A percentile compares a stretch with the other conserved stretches of the same genome.
These are phyloP conservation scores for Ivindomyrus marchei DNA, from an alignment of 2,113 vertebrate species.

Conservation along the genomic window DNA sequence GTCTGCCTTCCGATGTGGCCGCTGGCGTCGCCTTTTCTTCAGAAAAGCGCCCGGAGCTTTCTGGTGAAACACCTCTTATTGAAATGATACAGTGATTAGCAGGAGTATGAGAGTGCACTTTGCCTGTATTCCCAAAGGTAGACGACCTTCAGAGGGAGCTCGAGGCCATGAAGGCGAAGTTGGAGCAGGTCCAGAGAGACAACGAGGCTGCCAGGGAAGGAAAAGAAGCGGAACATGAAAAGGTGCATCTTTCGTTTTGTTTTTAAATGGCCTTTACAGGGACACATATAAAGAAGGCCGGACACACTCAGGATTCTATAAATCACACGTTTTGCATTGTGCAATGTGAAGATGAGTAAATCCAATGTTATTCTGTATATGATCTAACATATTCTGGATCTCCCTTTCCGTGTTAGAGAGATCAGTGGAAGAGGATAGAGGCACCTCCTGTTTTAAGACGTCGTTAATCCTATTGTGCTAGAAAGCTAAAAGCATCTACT, in stretches of 20 bases:
- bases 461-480: not conserved
- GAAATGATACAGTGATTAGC: not conserved
- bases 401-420: not conserved
- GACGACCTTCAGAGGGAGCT: constrained; percentile 61
- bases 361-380: not conserved
- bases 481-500: not conserved
- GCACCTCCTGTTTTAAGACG: not conserved
- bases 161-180: constrained; percentile 55
- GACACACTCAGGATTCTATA: not conserved
- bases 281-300: not conserved
- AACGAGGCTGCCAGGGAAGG: constrained; percentile 46
- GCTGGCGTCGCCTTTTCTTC: not conserved
- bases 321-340: not conserved
- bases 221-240: constrained; percentile 50
- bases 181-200: constrained; percentile 54
- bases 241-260: constrained; percentile 44
- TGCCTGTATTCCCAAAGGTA: constrained; percentile 49
- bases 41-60: not conserved
- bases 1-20: not conserved
- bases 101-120: not conserved
- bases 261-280: not conserved
- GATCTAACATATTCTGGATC: not conserved
- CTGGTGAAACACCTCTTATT: not conserved
- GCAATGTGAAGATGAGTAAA: not conserved
- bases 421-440: not conserved